Percentiles rank a stretch among this genome's conserved stretches.
These are phyloP conservation scores for Asobara japonica DNA, from an alignment of 1,140 invertebrate genomes.

Conservation along the genomic window DNA sequence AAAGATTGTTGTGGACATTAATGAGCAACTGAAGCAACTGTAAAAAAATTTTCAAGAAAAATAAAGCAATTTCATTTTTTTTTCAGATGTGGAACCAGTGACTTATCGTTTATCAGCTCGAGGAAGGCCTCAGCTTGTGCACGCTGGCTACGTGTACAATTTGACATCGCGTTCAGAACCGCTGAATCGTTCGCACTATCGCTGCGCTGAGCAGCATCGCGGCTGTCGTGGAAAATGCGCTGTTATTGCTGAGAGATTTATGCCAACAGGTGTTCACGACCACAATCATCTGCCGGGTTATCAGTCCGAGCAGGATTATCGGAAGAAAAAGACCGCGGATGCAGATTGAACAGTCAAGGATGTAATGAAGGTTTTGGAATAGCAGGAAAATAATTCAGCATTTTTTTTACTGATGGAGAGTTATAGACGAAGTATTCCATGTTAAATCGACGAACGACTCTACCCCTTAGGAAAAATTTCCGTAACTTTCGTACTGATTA, in stretches of 20 bases:
- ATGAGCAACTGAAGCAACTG: too few relatives aligned
- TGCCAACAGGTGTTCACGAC: conserved; percentile 51
- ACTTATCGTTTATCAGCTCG: conserved; percentile 50
- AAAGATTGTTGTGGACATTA: too few relatives aligned
- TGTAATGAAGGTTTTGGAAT: too few relatives aligned
- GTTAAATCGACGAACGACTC: too few relatives aligned
- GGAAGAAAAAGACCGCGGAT: conserved; percentile 49
- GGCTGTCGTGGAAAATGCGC: conserved; percentile 55
- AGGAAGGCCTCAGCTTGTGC: conserved; percentile 49
- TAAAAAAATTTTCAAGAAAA: conserved; percentile 2
- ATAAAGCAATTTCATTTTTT: not conserved
- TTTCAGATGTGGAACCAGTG: conserved; percentile 44
- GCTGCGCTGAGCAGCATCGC: conserved; percentile 52
- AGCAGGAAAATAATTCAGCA: too few relatives aligned
- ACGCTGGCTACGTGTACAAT: conserved; percentile 52
- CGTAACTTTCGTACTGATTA: too few relatives aligned
- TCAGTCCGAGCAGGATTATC: conserved; percentile 49
- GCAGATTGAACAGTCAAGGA: conserved; percentile 19
- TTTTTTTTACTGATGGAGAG: too few relatives aligned
- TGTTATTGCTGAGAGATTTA: conserved; percentile 52
- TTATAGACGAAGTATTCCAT: too few relatives aligned
- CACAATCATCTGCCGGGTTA: conserved; percentile 53
- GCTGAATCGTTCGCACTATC: conserved; percentile 49
- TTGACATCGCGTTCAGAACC: conserved; percentile 49
- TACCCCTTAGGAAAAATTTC: too few relatives aligned